Base-by-base conservation (phyloP, 2,888 invertebrate genomes). In the Parasteatoda lunata region DNA sequence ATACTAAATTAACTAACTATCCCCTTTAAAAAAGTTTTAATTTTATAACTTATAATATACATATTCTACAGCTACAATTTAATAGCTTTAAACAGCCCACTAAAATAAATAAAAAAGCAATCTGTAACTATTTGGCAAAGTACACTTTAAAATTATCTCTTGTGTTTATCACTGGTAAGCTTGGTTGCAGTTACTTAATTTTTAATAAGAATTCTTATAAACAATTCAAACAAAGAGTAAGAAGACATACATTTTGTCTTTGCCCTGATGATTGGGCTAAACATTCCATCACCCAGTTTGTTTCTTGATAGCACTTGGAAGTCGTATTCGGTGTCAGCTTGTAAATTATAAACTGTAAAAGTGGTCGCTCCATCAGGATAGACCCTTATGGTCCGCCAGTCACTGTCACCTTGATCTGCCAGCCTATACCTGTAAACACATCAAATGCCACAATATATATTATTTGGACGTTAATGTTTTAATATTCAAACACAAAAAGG, bases 241-340 rank as follows among this genome's bases (percentile, higher is more conserved):
- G 30, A 6, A 30, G 64, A 72, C 76, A 75, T 71, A 88, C 88
- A 94, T 91, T 96, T 94, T 84, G 98, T 98, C 92, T 95, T 94
- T 90, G 97, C 96, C 86, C 96, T 96, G 91, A 98, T 96, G 88
- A 96, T 95, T 93, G 97, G 96, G 93, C 98, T 98, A 94, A 96
- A 96, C 96, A 97, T 96, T 89, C 98, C 98, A 91, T 98, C 97
- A 89, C 98, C 98, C 84, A 98, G 94, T 11, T 96, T 95, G 92
- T 98, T 98, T 92, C 97, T 96, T 88, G 98, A 97, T 90, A 98
- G 95, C 88, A 98, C 97, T 94, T 97, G 97, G 93, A 98, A 98
- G 93, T 98, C 98, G 93, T 98, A 98, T 85, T 95, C 95, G 68
- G 97, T 97, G 89, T 96, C 96, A 9, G 98, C 97, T 90, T 95